Evolutionary conservation across 2,888 invertebrate genomes (phyloP), one percentile per base, ranked within the genome.

Genomic region (Celastrina argiolus): DNA sequence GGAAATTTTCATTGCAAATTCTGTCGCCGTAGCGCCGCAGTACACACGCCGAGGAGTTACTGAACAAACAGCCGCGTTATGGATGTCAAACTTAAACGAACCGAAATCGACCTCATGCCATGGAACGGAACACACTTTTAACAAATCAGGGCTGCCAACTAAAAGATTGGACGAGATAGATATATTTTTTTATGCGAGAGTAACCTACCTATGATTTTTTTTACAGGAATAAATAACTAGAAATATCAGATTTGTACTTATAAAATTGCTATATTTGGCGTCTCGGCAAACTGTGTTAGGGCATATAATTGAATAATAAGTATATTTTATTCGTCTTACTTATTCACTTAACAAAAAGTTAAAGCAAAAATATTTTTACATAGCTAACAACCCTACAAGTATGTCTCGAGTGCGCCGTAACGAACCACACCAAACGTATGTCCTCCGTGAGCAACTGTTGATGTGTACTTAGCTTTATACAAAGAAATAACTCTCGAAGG

Each of bases 41-140:
- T 78, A 78, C 81, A 81, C 76, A 79, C 80, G 80, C 79, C 75
- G 79, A 78, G 79, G 77, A 82, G 78, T 75, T 77, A 75, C 78
- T 84, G 76, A 77, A 82, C 88, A 89, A 87, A 88, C 85, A 87
- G 78, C 78, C 82, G 80, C 81, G 84, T 87, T 87, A 88, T 87
- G 83, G 84, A 87, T 85, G 86, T 87, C 87, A 85, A 87, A 87
- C 88, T 88, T 89, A 87, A 90, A 90, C 90, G 90, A 90, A 90
- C 89, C 88, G 89, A 85, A 85, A 82, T 84, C 84, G 81, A 83
- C 80, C 80, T 78, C 77, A 79, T 77, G 78, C 73, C 79, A 70
- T 75, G 73, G 73, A 74, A 76, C 70, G 66, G 74, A 70, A 74
- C 72, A 70, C 70, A 73, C 71, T 72, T 72, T 69, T 70, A 71